Base-by-base conservation (phyloP, 1,140 invertebrate species). In the Pissodes strobi region DNA sequence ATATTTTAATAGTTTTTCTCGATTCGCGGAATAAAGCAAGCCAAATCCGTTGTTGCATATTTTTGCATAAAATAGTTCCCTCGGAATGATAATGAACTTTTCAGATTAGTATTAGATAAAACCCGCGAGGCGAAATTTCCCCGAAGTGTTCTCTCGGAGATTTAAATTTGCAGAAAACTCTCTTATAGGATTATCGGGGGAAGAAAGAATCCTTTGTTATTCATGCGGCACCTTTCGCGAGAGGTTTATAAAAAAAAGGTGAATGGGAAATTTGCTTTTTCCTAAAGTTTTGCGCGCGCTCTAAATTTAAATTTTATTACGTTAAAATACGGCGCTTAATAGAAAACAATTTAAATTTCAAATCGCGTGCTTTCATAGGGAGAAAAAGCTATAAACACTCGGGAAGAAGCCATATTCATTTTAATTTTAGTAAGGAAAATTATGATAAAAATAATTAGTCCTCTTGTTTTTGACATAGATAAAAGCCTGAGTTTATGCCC, bases 31-130 rank as follows among this genome's bases (percentile, higher is more conserved):
- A 21, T 17, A 46, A 46, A 46, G 18, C 43, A 21, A 46, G 9
- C 12, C 6, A 17, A 17, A 30, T n/a, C 17, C 23, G n/a, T 8
- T 8, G 43, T 25, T 59, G 57, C 57, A 59, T 59, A 59, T 48
- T 59, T 59, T 59, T 48, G 18, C 46, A 59, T 59, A 59, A 59
- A 48, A 59, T n/a, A n/a, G n/a, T n/a, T n/a, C n/a, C n/a, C n/a
- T 48, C 43, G 57, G 65, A 60, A 55, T 65, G 66, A 55, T 68
- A 68, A 68, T 65, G 62, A 65, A 49, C 27, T 51, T 60, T 38
- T 63, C 45, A 25, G 55, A 63, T 62, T 48, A 49, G 60, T 60
- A 65, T 65, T 59, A 59, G 51, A 27, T 43, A 37, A 38, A 55
- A 21, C 49, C 10, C 21, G 37, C 21, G 48, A 39, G 23, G 53